A percentile compares a stretch with the other conserved stretches of the same genome.
phyloP scores from a whole-genome alignment of 2,113 vertebrate species.

The Oncorhynchus clarkii region DNA sequence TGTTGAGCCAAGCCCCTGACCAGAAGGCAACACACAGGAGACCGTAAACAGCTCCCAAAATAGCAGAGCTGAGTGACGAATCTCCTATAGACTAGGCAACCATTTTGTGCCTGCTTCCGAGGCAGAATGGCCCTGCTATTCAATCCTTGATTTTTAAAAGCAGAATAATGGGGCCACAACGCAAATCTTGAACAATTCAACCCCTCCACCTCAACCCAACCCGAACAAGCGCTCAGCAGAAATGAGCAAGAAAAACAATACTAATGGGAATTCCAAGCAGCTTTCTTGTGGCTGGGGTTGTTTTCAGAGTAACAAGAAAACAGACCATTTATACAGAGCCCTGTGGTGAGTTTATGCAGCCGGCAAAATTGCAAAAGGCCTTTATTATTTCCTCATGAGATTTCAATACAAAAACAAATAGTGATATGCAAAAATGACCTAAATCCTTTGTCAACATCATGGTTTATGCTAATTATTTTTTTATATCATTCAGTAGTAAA shows the following conservation, averaged over 20 bases:
- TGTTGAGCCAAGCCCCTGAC: constrained; percentile 39
- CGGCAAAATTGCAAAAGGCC: constrained; percentile 16
- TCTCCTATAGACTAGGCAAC: constrained; percentile 60
- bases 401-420: constrained; percentile 2
- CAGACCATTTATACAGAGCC: neutral
- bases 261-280: constrained; percentile 34
- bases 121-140: constrained; percentile 65
- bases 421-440: constrained; percentile 5
- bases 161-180: constrained; percentile 69
- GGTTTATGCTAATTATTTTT: neutral
- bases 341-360: neutral
- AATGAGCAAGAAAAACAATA: constrained; percentile 35
- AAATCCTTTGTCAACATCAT: neutral
- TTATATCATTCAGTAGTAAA: neutral
- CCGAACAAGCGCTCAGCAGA: constrained; percentile 45
- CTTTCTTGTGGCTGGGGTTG: neutral
- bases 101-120: constrained; percentile 64
- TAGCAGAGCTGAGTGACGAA: constrained; percentile 51
- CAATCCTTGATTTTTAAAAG: constrained; percentile 67
- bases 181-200: constrained; percentile 55
- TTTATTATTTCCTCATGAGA: neutral
- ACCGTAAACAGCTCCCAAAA: constrained; percentile 61
- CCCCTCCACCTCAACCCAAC: constrained; percentile 19
- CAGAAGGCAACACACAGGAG: constrained; percentile 41
- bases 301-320: neutral